Base-by-base conservation (phyloP, 2,113 vertebrate species). In the Ictidomys tridecemlineatus region DNA sequence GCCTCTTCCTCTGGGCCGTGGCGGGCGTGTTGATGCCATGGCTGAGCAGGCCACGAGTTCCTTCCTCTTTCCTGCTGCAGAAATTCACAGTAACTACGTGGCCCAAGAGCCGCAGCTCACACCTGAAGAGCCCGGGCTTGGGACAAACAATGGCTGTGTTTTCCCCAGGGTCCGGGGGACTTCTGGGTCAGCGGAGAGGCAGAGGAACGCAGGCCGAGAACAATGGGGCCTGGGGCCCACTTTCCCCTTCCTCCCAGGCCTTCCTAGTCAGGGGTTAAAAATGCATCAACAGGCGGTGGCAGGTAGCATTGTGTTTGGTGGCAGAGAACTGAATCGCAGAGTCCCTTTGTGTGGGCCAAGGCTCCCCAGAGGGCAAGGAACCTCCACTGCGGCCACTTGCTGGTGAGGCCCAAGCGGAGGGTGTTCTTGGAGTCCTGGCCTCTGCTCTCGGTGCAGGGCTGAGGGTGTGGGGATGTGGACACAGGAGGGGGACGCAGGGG, bases 61-160 rank as follows among this genome's bases (percentile, higher is more conserved):
- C 98, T 98, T 98, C 96, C 98, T 98, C 85, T 96, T 98, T 98
- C 98, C 98, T 97, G 97, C 96, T 90, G 97, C 72, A 97, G 93
- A 97, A 98, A 98, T 96, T 97, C 93, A 39, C 0, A 1, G 95
- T 94, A 45, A 17, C 48, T 94, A 91, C 69, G 39, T 88, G 85
- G 96, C 86, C 73, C 53, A 74, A 73, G 89, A n/a, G 11, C 51
- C 16, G 39, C 69, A 42, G 79, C 51, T 93, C 96, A 86, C 0
- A 97, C 89, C 97, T 98, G 98, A 95, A 96, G 97, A 93, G 78
- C 94, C 51, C 53, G 9, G 73, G 3, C 96, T 97, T 97, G 87
- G 90, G 73, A 88, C 98, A 98, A 98, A 95, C 80, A 96, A 76
- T 95, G 92, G 93, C 95, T 9, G 63, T 56, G 98, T 58, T 97